A percentile compares a stretch with the other conserved stretches of the same genome.
phyloP scores from a whole-genome alignment of 1,140 invertebrate species.

The Triops longicaudatus region DNA sequence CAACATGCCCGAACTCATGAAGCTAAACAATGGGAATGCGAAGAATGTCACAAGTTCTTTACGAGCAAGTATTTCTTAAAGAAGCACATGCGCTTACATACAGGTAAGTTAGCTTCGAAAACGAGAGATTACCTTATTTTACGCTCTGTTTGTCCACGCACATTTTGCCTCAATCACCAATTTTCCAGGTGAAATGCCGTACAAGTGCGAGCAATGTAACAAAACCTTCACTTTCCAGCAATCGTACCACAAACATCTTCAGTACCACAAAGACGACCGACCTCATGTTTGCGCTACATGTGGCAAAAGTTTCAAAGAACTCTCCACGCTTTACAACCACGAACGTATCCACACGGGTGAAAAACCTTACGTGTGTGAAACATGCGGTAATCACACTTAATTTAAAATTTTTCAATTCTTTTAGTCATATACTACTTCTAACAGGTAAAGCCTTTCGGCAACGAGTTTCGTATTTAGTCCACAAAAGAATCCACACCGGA shows the following conservation, averaged over 20 bases:
- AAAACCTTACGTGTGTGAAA: conserved; percentile 82
- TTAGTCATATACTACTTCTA: conserved; percentile 32
- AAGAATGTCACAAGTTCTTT: conserved; percentile 72
- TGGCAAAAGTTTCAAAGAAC: conserved; percentile 72
- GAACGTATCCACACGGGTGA: conserved; percentile 79
- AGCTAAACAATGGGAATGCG: conserved; percentile 66
- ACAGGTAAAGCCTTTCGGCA: conserved; percentile 77
- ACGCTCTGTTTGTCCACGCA: too few species aligned
- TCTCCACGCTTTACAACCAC: conserved; percentile 82
- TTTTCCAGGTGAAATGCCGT: conserved; percentile 72
- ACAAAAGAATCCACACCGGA: conserved; percentile 71
- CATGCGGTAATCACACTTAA: conserved; percentile 59
- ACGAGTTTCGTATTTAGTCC: conserved; percentile 73
- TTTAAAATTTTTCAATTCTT: not conserved
- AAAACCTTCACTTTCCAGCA: conserved; percentile 86
- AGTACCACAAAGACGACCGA: conserved; percentile 71
- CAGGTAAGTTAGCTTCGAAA: conserved; percentile 37
- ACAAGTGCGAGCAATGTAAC: conserved; percentile 70
- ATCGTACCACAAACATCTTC: conserved; percentile 80
- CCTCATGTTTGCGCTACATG: conserved; percentile 69
- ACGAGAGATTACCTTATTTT: too few species aligned
- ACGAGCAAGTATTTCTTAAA: conserved; percentile 84
- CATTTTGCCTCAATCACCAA: too few species aligned
- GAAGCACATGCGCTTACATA: conserved; percentile 75
- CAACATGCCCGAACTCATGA: conserved; percentile 50